phyloP scores from a whole-genome alignment of 2,797 vertebrate species.

The Dryobates pubescens region DNA sequence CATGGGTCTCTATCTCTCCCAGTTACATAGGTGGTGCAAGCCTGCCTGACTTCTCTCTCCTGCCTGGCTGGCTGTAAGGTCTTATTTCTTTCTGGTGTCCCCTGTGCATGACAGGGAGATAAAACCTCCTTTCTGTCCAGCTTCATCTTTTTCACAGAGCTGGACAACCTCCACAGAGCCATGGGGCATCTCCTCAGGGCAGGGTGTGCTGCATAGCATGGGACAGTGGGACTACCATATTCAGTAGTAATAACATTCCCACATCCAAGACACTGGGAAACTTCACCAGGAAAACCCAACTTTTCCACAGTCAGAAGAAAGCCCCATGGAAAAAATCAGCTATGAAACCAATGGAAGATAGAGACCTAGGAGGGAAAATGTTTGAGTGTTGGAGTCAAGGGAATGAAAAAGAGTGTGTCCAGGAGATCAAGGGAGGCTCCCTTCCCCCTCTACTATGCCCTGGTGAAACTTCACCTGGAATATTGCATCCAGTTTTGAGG shows the following conservation, averaged over 20 bases:
- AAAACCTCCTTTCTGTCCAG: not conserved
- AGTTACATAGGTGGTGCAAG: fast-evolving
- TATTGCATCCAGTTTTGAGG: too few species aligned
- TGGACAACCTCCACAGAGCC: not conserved
- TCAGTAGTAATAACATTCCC: not conserved
- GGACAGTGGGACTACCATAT: not conserved
- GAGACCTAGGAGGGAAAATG: not conserved
- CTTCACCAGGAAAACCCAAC: not conserved
- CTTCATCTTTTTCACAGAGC: not conserved
- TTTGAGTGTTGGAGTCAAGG: not conserved
- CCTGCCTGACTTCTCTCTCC: not conserved
- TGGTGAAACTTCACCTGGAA: too few species aligned
- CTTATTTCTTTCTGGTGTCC: not conserved
- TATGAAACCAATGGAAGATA: not conserved
- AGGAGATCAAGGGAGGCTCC: too few species aligned
- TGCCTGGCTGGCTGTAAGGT: not conserved
- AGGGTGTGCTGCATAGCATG: not conserved
- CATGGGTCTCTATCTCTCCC: not conserved
- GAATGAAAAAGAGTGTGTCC: too few species aligned
- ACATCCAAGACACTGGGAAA: not conserved
- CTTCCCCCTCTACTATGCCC: too few species aligned
- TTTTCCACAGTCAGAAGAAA: not conserved
- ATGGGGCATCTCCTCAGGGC: not conserved
- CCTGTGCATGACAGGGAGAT: not conserved
- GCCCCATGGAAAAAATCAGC: not conserved